Conservation (phyloP, 2,888 invertebrate genomes). For the Tiliacea aurago region DNA sequence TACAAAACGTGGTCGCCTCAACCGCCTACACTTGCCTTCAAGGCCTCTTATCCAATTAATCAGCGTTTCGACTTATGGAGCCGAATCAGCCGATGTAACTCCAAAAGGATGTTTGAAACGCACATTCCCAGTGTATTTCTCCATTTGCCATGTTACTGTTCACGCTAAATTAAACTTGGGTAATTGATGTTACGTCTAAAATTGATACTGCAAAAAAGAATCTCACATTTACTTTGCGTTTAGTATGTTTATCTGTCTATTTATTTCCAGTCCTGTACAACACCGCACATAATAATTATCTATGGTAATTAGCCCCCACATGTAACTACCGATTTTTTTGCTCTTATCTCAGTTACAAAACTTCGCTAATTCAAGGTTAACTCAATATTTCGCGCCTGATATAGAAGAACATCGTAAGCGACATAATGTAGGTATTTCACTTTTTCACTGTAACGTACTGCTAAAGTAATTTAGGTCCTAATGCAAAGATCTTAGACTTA, state of each 20-base stretch:
- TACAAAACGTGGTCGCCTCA: slow-evolving; percentile 77
- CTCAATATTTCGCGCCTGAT: too few species aligned
- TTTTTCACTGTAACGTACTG: too few species aligned
- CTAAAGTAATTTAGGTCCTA: too few species aligned
- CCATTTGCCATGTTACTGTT: slow-evolving; percentile 49
- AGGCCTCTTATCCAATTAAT: slow-evolving; percentile 79
- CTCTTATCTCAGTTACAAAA: slow-evolving; percentile 48
- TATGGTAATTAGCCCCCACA: slow-evolving; percentile 54
- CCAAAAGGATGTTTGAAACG: slow-evolving; percentile 63
- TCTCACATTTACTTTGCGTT: slow-evolving; percentile 46
- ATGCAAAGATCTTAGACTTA: too few species aligned
- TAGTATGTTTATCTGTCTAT: slow-evolving; percentile 21
- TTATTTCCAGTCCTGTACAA: slow-evolving; percentile 26
- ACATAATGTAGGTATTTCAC: too few species aligned
- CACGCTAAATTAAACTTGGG: slow-evolving; percentile 56
- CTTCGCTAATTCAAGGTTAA: slow-evolving; percentile 62
- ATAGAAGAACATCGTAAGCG: too few species aligned
- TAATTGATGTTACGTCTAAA: slow-evolving; percentile 58
- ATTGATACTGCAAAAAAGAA: slow-evolving; percentile 46
- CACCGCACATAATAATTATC: slow-evolving; percentile 44
- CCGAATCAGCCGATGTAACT: slow-evolving; percentile 67
- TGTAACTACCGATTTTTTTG: slow-evolving; percentile 47
- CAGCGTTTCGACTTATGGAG: slow-evolving; percentile 71
- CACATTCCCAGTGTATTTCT: slow-evolving; percentile 53
- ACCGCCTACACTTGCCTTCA: slow-evolving; percentile 77